A percentile compares a stretch with the other conserved stretches of the same genome.
Conservation (phyloP, 2,888 invertebrate species). For the Pasiphila rectangulata region DNA sequence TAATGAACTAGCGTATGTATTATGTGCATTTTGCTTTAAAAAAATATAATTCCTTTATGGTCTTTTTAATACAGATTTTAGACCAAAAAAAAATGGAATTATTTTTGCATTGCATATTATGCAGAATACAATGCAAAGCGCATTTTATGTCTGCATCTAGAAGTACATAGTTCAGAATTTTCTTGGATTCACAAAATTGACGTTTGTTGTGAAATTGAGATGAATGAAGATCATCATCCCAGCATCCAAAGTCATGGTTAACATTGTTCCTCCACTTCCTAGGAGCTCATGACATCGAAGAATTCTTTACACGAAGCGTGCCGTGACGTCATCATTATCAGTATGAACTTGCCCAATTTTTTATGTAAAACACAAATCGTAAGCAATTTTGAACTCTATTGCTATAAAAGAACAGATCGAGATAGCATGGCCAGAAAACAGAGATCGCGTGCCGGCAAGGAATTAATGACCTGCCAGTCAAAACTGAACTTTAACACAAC, state of each 20-base stretch:
- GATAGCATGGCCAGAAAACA: not conserved
- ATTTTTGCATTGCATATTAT: no score
- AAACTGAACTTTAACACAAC: accelerated
- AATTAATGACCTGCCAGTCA: not conserved
- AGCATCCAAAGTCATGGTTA: constrained; percentile 62
- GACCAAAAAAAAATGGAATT: no score
- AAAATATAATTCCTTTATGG: no score
- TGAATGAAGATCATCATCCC: constrained; percentile 23
- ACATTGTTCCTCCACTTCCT: constrained; percentile 65
- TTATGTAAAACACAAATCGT: not conserved
- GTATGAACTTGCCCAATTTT: constrained; percentile 5
- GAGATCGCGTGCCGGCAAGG: not conserved
- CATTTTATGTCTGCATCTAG: no score
- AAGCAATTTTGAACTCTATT: not conserved
- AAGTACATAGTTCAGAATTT: no score
- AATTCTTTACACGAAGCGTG: constrained; percentile 22
- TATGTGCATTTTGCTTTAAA: no score
- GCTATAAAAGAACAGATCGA: not conserved
- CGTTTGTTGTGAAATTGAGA: constrained; percentile 3
- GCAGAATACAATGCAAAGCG: no score
- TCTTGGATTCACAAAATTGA: not conserved
- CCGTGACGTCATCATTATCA: not conserved
- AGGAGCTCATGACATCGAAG: constrained; percentile 50
- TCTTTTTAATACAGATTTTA: no score
- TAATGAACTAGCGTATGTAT: no score